phyloP scores from a whole-genome alignment of 2,113 vertebrate species.

The Hepsetus odoe region DNA sequence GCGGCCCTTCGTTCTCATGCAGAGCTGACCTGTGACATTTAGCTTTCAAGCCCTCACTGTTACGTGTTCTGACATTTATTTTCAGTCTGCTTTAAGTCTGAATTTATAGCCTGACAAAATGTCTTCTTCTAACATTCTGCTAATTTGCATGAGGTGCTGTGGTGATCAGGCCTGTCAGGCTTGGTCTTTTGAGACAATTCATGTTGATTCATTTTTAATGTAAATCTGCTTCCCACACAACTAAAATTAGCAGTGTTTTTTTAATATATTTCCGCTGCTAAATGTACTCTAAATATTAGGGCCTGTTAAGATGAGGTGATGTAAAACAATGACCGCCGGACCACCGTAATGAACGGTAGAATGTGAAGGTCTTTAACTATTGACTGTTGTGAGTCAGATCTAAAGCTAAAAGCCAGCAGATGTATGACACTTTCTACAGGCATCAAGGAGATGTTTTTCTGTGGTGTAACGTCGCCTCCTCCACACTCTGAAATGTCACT shows the following conservation, averaged over 20 bases:
- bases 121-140: background rate
- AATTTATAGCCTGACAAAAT: background rate
- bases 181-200: background rate
- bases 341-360: background rate
- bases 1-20: background rate
- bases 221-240: background rate
- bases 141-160: background rate
- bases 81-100: background rate
- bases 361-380: background rate
- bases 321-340: background rate
- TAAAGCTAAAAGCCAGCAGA: slow-evolving; percentile 12
- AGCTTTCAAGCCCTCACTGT: background rate
- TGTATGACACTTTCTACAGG: background rate
- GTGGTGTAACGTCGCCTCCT: slow-evolving; percentile 26
- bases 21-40: background rate
- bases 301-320: background rate
- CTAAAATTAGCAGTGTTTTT: background rate
- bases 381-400: slow-evolving; percentile 18
- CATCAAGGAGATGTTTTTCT: slow-evolving; percentile 30
- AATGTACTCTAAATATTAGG: background rate
- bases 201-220: background rate
- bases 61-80: background rate
- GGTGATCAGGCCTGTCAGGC: background rate
- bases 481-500: slow-evolving; percentile 41
- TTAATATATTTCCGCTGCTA: background rate